phyloP scores from a whole-genome alignment of 2,888 invertebrate species.

The Epirrhoe tristata region DNA sequence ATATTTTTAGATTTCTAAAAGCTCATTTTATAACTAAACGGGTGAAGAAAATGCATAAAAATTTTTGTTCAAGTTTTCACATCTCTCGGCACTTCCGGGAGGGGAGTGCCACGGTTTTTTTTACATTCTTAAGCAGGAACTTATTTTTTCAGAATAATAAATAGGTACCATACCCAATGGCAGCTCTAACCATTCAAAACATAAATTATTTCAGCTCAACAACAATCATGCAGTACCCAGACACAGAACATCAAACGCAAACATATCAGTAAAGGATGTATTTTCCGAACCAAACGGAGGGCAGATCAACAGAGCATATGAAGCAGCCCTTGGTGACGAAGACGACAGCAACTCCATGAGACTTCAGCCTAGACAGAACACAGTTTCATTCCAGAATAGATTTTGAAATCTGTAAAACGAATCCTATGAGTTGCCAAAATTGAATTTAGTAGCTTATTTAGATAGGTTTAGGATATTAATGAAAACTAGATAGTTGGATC shows the following conservation, averaged over 20 bases:
- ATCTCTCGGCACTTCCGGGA: too few species aligned
- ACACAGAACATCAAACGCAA: slow-evolving; percentile 91
- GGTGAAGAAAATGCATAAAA: too few species aligned
- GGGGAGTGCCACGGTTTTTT: too few species aligned
- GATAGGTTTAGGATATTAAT: slow-evolving; percentile 24
- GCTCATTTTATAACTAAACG: too few species aligned
- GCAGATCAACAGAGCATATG: slow-evolving; percentile 92
- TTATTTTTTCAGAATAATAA: too few species aligned
- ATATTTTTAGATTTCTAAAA: too few species aligned
- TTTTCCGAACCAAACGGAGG: slow-evolving; percentile 90
- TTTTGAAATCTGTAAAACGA: slow-evolving; percentile 56
- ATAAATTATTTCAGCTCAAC: slow-evolving; percentile 77
- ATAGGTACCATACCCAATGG: background rate
- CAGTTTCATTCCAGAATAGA: slow-evolving; percentile 86
- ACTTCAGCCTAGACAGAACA: slow-evolving; percentile 88
- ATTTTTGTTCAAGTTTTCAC: too few species aligned
- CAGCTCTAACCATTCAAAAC: background rate
- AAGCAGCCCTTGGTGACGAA: slow-evolving; percentile 87
- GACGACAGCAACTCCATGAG: slow-evolving; percentile 90
- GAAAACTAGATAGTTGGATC: slow-evolving; percentile 26
- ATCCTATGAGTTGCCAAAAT: slow-evolving; percentile 64
- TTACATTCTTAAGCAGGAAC: too few species aligned
- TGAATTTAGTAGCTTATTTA: slow-evolving; percentile 46
- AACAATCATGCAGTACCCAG: slow-evolving; percentile 87
- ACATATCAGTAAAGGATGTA: slow-evolving; percentile 92